These are phyloP conservation scores for Galaxias olidus DNA, from an alignment of 2,797 vertebrate species.

Conservation along the genomic window DNA sequence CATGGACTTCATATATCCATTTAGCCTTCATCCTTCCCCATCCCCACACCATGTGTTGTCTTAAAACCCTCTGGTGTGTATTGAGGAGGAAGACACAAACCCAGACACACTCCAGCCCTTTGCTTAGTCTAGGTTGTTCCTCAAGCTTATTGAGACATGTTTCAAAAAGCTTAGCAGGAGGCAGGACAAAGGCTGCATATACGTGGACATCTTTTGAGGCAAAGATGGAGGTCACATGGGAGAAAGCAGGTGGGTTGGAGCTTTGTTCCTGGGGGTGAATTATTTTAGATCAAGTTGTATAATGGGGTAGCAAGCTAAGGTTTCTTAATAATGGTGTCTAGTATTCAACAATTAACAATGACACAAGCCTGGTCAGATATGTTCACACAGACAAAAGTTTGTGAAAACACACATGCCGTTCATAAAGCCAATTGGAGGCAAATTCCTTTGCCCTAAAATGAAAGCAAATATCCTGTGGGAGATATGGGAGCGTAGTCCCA, in stretches of 20 bases:
- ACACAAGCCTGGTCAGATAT: not conserved
- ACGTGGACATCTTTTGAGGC: conserved; percentile 20
- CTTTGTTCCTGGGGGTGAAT: not conserved
- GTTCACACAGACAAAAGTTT: not conserved
- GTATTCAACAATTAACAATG: not conserved
- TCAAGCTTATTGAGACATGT: conserved; percentile 29
- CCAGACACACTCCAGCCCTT: conserved; percentile 28
- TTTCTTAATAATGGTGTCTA: not conserved
- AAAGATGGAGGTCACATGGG: not conserved
- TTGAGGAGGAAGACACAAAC: conserved; percentile 15
- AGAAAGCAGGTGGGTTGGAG: not conserved
- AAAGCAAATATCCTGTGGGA: not conserved
- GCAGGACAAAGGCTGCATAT: conserved; percentile 43
- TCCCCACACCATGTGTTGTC: not conserved
- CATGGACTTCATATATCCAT: not conserved
- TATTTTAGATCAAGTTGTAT: not conserved
- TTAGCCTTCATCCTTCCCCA: conserved; percentile 6
- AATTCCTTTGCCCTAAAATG: not conserved
- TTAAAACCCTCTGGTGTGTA: too few species aligned
- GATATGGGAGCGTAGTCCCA: not conserved
- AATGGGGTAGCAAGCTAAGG: not conserved
- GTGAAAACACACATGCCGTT: not conserved
- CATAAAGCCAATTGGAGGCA: not conserved
- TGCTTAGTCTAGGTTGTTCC: conserved; percentile 29
- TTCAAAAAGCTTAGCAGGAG: conserved; percentile 36